Evolutionary conservation across 2,888 invertebrate species (phyloP), one percentile per base, ranked within the genome.

Genomic region (Syritta pipiens): DNA sequence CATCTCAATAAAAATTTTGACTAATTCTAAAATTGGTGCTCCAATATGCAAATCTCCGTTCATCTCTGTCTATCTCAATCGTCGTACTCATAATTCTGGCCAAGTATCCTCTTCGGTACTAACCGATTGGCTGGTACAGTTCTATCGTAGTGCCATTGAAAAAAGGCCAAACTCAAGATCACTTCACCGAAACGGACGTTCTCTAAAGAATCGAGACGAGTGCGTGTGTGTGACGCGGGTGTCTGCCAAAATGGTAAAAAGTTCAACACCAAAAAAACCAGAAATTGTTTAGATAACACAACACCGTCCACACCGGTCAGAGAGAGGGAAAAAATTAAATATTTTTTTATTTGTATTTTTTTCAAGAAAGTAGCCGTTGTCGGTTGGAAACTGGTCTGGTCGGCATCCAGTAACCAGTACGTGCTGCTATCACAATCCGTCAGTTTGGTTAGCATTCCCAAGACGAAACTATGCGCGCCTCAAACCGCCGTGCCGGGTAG

Each of bases 371-470:
- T 72, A 71, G 51, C 42, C 63, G 24, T 26, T 57, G 30, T 51
- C 30, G 53, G 57, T 30, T 48, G 42, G 7, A 67, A 77, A 77
- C 77, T 72, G 77, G 77, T 77, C 77, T 65, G 65, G 59, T 48
- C 53, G 59, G 48, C 76, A 53, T 65, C 59, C n/a, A 42, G 59
- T 60, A 55, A 72, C 77, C 77, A 72, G 65, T 72, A 72, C 59
- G 65, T 60, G 40, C 44, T 59, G 42, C 72, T 60, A 77, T 65
- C 65, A 48, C 77, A 72, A 77, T 60, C 53, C 55, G 65, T 72
- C 77, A 72, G 60, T 72, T 48, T 63, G 62, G 32, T 77, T 72
- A 60, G 35, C 55, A 77, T 77, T 77, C 65, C 51, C 72, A 37
- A 59, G 72, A 72, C 72, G 72, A 72, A 53, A 59, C 53, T 72